Percentiles rank a stretch among this genome's conserved stretches.
Conservation (phyloP, 2,797 vertebrate genomes). For the Amphiprion clarkii region DNA sequence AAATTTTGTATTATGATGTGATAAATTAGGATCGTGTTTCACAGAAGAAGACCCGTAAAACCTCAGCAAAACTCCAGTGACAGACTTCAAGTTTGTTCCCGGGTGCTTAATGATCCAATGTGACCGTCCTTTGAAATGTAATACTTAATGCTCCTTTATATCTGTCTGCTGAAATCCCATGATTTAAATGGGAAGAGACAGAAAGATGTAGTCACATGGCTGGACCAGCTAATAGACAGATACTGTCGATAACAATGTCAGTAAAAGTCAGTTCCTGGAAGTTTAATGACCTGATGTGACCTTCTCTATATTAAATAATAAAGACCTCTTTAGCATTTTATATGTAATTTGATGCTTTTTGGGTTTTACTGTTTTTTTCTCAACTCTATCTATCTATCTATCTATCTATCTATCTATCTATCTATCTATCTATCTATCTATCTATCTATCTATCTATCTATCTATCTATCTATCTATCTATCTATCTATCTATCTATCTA, state of each 20-base stretch:
- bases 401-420: background rate
- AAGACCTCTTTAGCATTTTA: conserved; percentile 40
- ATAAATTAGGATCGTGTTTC: conserved; percentile 24
- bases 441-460: background rate
- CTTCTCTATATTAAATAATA: conserved; percentile 46
- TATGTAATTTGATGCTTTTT: conserved; percentile 23
- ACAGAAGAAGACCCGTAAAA: conserved; percentile 23
- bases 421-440: background rate
- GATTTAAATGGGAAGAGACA: background rate
- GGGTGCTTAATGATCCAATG: conserved; percentile 35
- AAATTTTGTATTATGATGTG: conserved; percentile 15
- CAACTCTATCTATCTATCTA: background rate
- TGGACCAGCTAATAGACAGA: background rate
- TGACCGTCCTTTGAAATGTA: conserved; percentile 32
- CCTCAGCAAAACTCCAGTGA: conserved; percentile 15
- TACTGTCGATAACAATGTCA: conserved; percentile 5
- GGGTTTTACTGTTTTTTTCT: conserved; percentile 16
- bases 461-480: background rate
- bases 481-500: background rate
- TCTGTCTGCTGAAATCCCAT: conserved; percentile 11
- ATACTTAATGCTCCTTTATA: conserved; percentile 33
- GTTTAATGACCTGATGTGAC: conserved; percentile 50
- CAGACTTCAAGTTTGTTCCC: conserved; percentile 28
- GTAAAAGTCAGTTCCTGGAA: conserved; percentile 16
- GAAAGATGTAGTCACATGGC: background rate